Evolutionary conservation across 2,888 invertebrate genomes (phyloP), one percentile per base, ranked within the genome.

Genomic region (Pollenia angustigena): DNA sequence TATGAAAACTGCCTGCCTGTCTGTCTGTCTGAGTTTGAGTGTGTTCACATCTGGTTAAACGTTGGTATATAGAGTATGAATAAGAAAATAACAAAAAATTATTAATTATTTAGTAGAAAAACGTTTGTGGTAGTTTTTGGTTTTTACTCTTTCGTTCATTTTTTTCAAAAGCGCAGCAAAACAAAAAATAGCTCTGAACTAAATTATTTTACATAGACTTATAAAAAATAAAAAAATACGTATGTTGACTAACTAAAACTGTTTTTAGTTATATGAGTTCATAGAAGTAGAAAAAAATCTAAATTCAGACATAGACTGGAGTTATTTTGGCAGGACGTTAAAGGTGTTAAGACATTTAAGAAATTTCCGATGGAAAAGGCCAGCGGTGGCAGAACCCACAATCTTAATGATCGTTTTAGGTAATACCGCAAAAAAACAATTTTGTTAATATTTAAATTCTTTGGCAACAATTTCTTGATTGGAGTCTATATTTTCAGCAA

Each of bases 11-110:
- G 44, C 18, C 12, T 62, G 62, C 6, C 12, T 60, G 48, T 40
- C 52, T 52, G 40, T 60, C 40, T 44, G 44, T 62, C 14, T 16
- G 46, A 23, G 16, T 64, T 32, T 32, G 42, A 62, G 32, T n/a
- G 48, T 52, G 42, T 9, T 44, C 14, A 16, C 4, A 52, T 16
- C 6, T n/a, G 16, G 18, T 72, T 76, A 52, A 75, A 66, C 62
- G 32, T 64, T 48, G 52, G 32, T 72, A 50, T 82, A 69, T 75
- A 48, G 74, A 82, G 81, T 82, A 81, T 85, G 72, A 78, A 81
- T 18, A 62, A 46, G 10, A 75, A 60, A 48, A 56, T n/a, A 54
- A n/a, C 7, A 32, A 46, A 74, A 66, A 76, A 64, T 66, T 42
- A 64, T 50, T 71, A 46, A 76, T 80, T 75, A 64, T 69, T 64